phyloP scores from a whole-genome alignment of 37 sponge, comb jelly and placozoan species.

The Haliclona indistincta region DNA sequence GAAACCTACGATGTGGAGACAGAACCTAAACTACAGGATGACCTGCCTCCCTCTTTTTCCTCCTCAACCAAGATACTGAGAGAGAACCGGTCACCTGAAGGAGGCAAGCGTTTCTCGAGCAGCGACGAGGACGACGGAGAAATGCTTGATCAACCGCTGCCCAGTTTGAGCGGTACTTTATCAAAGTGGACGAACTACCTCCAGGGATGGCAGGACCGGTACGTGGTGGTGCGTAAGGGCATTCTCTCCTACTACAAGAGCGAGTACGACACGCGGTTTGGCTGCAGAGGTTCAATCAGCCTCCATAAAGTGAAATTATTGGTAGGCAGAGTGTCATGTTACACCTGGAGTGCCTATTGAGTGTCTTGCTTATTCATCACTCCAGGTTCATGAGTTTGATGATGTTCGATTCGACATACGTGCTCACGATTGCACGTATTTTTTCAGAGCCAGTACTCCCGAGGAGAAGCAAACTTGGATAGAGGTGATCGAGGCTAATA shows the following conservation, averaged over 20 bases:
- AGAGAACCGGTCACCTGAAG: conserved; percentile 18
- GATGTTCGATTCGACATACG: conserved; percentile 84
- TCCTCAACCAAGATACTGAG: conserved; percentile 9
- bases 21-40: conserved; percentile 15
- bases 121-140: conserved; percentile 41
- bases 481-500: conserved; percentile 79
- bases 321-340: conserved; percentile 37
- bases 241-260: conserved; percentile 87
- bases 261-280: conserved; percentile 76
- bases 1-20: background rate
- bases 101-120: background rate
- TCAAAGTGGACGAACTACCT: conserved; percentile 96
- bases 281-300: conserved; percentile 90
- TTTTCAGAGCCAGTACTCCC: conserved; percentile 64
- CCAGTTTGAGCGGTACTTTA: conserved; percentile 53
- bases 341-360: background rate
- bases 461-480: conserved; percentile 80
- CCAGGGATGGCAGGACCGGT: conserved; percentile 95
- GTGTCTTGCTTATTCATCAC: background rate
- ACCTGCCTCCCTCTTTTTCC: background rate
- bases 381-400: conserved; percentile 91
- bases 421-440: conserved; percentile 77
- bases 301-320: conserved; percentile 56
- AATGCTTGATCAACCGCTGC: conserved; percentile 14
- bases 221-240: conserved; percentile 73